A percentile compares a stretch with the other conserved stretches of the same genome.
Evolutionary conservation across 2,888 invertebrate genomes (phyloP).

Genomic region (Epiblema foenella): DNA sequence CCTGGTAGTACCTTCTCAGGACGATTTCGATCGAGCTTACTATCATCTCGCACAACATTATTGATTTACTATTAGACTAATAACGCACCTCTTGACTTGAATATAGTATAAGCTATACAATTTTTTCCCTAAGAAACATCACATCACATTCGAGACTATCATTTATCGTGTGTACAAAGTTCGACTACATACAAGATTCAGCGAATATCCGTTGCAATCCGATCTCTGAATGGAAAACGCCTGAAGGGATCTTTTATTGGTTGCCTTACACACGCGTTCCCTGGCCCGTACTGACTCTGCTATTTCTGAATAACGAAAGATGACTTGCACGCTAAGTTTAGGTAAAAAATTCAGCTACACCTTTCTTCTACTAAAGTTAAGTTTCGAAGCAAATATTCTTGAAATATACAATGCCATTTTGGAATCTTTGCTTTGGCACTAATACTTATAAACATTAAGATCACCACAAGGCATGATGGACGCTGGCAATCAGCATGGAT

Average conservation of each 20-base stretch:
- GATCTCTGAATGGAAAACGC: conserved; percentile 20
- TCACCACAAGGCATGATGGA: too few relatives aligned
- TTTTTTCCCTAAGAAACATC: neutral
- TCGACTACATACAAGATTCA: conserved; percentile 18
- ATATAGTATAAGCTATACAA: neutral
- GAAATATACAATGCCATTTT: neutral
- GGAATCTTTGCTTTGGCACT: too few relatives aligned
- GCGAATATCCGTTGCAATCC: conserved; percentile 12
- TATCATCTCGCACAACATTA: too few relatives aligned
- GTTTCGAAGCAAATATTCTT: too few relatives aligned
- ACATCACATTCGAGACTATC: neutral
- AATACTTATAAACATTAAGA: too few relatives aligned
- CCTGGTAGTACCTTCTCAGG: too few relatives aligned
- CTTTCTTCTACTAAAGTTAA: too few relatives aligned
- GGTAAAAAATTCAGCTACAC: too few relatives aligned
- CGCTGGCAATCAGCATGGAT: too few relatives aligned
- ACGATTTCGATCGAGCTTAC: too few relatives aligned
- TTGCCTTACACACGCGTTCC: neutral
- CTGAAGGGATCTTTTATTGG: conserved; percentile 26
- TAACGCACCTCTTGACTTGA: neutral
- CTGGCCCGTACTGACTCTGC: conserved; percentile 13
- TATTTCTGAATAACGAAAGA: conserved; percentile 3
- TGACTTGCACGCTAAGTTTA: neutral
- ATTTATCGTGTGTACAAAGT: neutral
- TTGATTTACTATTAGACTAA: too few relatives aligned